Evolutionary conservation across 2,888 invertebrate genomes (phyloP).

Genomic region (Hartigia nigra): DNA sequence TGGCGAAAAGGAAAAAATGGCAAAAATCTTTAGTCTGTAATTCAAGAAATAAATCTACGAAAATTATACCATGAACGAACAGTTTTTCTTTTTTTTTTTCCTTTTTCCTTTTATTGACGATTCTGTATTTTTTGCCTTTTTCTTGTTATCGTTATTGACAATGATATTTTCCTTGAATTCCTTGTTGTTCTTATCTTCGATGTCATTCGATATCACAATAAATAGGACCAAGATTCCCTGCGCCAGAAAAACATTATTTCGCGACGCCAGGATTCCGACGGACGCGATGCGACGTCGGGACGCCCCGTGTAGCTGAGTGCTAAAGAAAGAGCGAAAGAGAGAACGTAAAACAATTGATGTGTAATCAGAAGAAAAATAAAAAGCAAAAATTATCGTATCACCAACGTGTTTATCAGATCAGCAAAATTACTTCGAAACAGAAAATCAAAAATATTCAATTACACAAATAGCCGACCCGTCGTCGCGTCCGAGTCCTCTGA

Average conservation of each 20-base stretch:
- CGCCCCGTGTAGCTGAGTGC: constrained; percentile 7
- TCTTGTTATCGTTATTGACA: neutral
- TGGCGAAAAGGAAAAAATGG: constrained; percentile 24
- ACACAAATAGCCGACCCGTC: constrained; percentile 7
- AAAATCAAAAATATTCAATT: neutral
- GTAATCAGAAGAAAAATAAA: neutral
- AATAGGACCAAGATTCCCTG: constrained; percentile 53
- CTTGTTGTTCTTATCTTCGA: neutral
- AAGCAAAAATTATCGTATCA: neutral
- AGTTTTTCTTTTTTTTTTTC: neutral
- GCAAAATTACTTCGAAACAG: neutral
- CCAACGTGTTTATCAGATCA: neutral
- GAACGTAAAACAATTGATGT: neutral
- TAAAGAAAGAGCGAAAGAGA: neutral
- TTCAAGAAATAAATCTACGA: neutral
- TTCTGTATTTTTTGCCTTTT: neutral
- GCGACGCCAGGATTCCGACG: constrained; percentile 18
- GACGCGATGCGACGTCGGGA: neutral
- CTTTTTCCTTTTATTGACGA: neutral
- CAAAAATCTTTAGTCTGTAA: constrained; percentile 7
- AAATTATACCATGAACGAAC: neutral
- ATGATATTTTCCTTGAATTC: neutral
- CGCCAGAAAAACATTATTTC: constrained; percentile 20
- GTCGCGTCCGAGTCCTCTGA: constrained; percentile 41
- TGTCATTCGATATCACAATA: constrained; percentile 34